These are phyloP conservation scores for Syngnathus scovelli DNA, from an alignment of 2,113 vertebrate species.

Conservation along the genomic window DNA sequence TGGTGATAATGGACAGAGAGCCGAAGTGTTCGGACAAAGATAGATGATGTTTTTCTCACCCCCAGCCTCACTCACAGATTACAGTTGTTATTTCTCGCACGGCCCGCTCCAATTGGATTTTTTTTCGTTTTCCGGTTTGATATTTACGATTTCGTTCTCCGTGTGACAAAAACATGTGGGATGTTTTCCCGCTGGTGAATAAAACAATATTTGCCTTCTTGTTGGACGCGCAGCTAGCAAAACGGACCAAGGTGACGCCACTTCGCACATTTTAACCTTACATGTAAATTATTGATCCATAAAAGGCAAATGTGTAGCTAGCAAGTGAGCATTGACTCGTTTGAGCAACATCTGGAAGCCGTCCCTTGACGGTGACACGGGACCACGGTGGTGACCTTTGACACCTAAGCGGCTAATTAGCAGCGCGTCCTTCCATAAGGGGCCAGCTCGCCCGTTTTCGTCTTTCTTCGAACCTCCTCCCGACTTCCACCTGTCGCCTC, in stretches of 20 bases:
- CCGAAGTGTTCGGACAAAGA: conserved; percentile 56
- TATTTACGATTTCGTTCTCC: conserved; percentile 15
- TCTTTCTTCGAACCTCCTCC: conserved; percentile 27
- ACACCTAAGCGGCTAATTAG: conserved; percentile 70
- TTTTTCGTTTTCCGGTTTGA: neutral
- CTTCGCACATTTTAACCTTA: no score
- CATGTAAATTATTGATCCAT: no score
- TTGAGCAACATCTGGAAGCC: conserved; percentile 58
- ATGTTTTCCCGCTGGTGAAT: conserved; percentile 36
- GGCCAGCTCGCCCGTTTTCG: conserved; percentile 29
- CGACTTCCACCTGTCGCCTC: conserved; percentile 58
- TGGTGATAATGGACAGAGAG: conserved; percentile 65
- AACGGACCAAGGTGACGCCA: no score
- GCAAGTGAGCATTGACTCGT: no score
- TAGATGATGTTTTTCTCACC: conserved; percentile 66
- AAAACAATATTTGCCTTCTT: conserved; percentile 15
- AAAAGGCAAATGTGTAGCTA: no score
- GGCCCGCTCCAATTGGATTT: neutral
- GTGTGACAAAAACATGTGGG: conserved; percentile 15
- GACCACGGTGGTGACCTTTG: conserved; percentile 62
- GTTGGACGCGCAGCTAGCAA: neutral
- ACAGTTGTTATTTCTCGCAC: conserved; percentile 17
- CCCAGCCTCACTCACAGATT: conserved; percentile 44
- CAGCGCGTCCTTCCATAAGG: conserved; percentile 52
- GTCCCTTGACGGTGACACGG: conserved; percentile 62